These are phyloP conservation scores for Liodrosophila aerea DNA, from an alignment of 2,888 invertebrate species.

Conservation along the genomic window DNA sequence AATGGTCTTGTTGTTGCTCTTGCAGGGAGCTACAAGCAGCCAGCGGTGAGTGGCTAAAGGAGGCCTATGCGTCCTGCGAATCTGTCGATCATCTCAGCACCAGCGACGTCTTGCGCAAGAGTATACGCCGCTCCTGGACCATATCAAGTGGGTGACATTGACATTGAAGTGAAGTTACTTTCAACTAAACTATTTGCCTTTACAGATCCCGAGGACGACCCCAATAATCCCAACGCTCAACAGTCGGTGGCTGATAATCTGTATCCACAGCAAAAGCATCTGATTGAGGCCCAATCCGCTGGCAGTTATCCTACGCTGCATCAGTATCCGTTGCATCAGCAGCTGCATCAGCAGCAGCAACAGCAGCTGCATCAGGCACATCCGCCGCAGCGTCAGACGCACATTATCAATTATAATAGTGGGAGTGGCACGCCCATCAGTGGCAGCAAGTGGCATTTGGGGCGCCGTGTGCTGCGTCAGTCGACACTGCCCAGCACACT, in stretches of 20 bases:
- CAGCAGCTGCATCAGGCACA: constrained; percentile 43
- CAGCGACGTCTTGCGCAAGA: constrained; percentile 86
- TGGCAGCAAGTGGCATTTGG: constrained; percentile 75
- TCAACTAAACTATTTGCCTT: too few species aligned
- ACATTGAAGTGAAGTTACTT: too few species aligned
- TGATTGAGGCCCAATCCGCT: constrained; percentile 84
- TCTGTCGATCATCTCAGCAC: constrained; percentile 83
- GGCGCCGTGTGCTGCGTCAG: constrained; percentile 80
- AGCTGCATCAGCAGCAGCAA: constrained; percentile 45
- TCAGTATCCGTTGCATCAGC: constrained; percentile 58
- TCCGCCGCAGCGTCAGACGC: constrained; percentile 53
- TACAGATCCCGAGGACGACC: constrained; percentile 82
- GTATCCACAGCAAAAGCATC: constrained; percentile 84
- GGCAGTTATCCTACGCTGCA: constrained; percentile 79
- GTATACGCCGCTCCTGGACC: constrained; percentile 88
- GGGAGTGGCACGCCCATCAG: constrained; percentile 76
- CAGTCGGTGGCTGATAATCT: constrained; percentile 83
- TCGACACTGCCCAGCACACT: constrained; percentile 81
- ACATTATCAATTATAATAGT: constrained; percentile 66
- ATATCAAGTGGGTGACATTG: constrained; percentile 84
- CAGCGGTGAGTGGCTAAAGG: constrained; percentile 88
- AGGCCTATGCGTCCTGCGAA: constrained; percentile 84
- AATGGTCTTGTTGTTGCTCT: constrained; percentile 78
- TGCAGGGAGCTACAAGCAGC: constrained; percentile 87
- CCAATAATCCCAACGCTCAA: constrained; percentile 74